Evolutionary conservation across 2,888 invertebrate species (phyloP).

Genomic region (Emmelina monodactyla): DNA sequence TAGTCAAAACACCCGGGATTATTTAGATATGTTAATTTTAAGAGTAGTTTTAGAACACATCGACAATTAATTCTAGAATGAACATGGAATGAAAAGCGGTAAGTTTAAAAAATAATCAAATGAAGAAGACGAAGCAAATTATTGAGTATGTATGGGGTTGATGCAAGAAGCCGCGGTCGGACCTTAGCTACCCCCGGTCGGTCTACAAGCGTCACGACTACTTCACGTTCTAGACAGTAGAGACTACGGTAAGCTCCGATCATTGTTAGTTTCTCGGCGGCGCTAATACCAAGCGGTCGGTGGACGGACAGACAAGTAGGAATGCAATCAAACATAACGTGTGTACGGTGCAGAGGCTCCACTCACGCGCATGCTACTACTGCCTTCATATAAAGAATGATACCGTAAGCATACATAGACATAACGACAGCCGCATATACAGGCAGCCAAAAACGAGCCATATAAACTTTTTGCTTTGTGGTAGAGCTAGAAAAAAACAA

Average conservation of each 20-base stretch:
- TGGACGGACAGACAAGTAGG: conserved; percentile 44
- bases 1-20: too few species aligned
- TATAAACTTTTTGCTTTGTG: conserved; percentile 62
- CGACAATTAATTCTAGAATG: too few species aligned
- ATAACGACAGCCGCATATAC: conserved; percentile 62
- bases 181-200: too few species aligned
- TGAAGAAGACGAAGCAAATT: too few species aligned
- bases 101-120: too few species aligned
- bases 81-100: too few species aligned
- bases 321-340: conserved; percentile 24
- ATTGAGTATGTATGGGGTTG: too few species aligned
- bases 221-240: too few species aligned
- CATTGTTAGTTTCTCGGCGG: conserved; percentile 11
- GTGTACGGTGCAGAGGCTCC: conserved; percentile 25
- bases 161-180: too few species aligned
- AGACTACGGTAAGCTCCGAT: conserved; percentile 20
- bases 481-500: conserved; percentile 60
- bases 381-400: conserved; percentile 37
- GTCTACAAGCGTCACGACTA: background rate
- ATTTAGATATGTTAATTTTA: too few species aligned
- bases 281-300: conserved; percentile 26
- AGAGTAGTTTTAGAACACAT: too few species aligned
- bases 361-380: conserved; percentile 44
- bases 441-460: conserved; percentile 65
- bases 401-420: conserved; percentile 64